A percentile compares a stretch with the other conserved stretches of the same genome.
Evolutionary conservation across 2,888 invertebrate genomes (phyloP).

Genomic region (Kryphioiulus occultus): DNA sequence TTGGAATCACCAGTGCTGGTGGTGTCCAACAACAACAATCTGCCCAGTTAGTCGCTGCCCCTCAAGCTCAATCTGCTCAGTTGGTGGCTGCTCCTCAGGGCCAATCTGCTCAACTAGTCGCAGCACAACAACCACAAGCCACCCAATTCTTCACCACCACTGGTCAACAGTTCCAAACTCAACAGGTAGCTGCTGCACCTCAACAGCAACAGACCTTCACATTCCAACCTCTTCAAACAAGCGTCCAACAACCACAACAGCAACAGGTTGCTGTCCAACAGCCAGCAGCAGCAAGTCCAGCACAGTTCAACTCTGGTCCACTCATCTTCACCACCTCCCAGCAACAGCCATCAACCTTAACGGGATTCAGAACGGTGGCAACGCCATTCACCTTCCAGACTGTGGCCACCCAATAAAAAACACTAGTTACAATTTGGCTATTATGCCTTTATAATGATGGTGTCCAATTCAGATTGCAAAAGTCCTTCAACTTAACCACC

Average conservation of each 20-base stretch:
- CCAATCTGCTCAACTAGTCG: constrained; percentile 27
- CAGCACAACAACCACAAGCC: not conserved
- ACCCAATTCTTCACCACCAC: constrained; percentile 28
- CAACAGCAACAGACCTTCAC: constrained; percentile 46
- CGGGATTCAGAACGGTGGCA: constrained; percentile 45
- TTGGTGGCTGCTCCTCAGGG: constrained; percentile 20
- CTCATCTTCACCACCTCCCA: constrained; percentile 16
- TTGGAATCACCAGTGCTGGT: not conserved
- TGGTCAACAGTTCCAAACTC: constrained; percentile 35
- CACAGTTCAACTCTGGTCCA: constrained; percentile 22
- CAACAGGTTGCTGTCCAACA: constrained; percentile 4
- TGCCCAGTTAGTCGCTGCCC: constrained; percentile 31
- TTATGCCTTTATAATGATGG: constrained; percentile 29
- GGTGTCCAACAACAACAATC: constrained; percentile 28
- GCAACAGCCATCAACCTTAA: constrained; percentile 39
- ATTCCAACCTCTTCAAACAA: not conserved
- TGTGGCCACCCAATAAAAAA: not conserved
- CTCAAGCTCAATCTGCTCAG: constrained; percentile 42
- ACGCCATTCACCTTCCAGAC: constrained; percentile 43
- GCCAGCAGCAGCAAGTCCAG: constrained; percentile 1
- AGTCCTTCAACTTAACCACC: not conserved
- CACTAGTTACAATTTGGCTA: not conserved
- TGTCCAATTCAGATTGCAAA: not conserved
- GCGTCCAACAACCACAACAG: constrained; percentile 46
- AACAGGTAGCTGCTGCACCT: constrained; percentile 26